Conservation (phyloP, 2,113 vertebrate species). For the Thinocorus orbignyianus region DNA sequence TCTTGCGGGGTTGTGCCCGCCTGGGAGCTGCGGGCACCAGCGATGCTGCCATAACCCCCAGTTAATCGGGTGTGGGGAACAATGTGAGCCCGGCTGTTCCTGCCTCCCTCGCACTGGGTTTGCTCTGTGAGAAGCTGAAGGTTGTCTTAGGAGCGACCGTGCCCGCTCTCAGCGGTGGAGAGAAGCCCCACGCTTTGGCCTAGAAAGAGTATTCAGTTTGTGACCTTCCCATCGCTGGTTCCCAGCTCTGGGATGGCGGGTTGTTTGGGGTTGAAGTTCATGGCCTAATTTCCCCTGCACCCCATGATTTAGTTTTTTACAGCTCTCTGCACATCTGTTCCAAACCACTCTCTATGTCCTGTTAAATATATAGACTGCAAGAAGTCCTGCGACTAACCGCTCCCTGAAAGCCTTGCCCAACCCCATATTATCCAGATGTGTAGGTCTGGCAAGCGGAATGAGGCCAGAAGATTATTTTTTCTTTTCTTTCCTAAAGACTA, state of each 20-base stretch:
- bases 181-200: neutral
- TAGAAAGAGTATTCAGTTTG: neutral
- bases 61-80: neutral
- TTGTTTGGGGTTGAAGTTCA: neutral
- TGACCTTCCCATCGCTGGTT: neutral
- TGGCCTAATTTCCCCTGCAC: neutral
- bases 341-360: neutral
- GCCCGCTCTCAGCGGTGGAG: rapidly evolving
- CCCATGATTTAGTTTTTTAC: neutral
- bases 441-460: neutral
- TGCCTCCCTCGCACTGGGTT: neutral
- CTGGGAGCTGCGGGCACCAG: neutral
- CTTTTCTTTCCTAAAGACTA: neutral
- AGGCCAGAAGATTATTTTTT: neutral
- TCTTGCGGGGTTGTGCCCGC: neutral
- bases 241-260: neutral
- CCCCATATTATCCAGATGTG: neutral
- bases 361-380: neutral
- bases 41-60: neutral
- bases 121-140: neutral
- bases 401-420: neutral
- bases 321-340: neutral
- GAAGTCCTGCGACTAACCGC: neutral
- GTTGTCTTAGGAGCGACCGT: neutral
- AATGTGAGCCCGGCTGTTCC: neutral